Evolutionary conservation across 2,797 vertebrate genomes (phyloP).

Genomic region (Moxostoma hubbsi): DNA sequence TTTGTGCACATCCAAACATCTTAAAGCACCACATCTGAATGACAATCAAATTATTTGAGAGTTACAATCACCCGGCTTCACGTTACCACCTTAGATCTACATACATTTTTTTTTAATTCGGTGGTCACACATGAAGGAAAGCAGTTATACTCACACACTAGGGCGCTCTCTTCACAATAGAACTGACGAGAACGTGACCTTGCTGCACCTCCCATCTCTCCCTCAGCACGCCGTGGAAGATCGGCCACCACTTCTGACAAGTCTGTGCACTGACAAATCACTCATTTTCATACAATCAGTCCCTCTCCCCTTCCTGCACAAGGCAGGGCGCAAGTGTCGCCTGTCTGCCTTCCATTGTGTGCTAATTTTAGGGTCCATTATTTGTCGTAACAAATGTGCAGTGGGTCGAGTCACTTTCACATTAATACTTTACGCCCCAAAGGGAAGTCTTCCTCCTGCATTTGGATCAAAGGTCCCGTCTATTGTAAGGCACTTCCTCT

Average conservation of each 20-base stretch:
- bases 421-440: slow-evolving; percentile 79
- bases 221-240: slow-evolving; percentile 58
- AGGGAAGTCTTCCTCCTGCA: slow-evolving; percentile 80
- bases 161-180: slow-evolving; percentile 51
- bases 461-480: slow-evolving; percentile 90
- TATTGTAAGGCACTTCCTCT: slow-evolving; percentile 95
- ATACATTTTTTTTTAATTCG: no score
- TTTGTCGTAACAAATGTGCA: slow-evolving; percentile 80
- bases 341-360: slow-evolving; percentile 89
- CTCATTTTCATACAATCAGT: slow-evolving; percentile 83
- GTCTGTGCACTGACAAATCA: slow-evolving; percentile 76
- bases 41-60: no score
- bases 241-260: slow-evolving; percentile 67
- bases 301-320: slow-evolving; percentile 81
- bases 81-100: no score
- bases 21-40: no score
- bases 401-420: slow-evolving; percentile 85
- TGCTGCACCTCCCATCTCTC: slow-evolving; percentile 46
- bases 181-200: slow-evolving; percentile 42
- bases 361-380: slow-evolving; percentile 95
- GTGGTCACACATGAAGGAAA: no score
- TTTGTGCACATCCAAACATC: no score
- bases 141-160: neutral
- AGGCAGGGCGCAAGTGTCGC: slow-evolving; percentile 77
- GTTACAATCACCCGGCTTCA: no score